phyloP scores from a whole-genome alignment of 2,113 vertebrate species.

The Alouatta palliata region DNA sequence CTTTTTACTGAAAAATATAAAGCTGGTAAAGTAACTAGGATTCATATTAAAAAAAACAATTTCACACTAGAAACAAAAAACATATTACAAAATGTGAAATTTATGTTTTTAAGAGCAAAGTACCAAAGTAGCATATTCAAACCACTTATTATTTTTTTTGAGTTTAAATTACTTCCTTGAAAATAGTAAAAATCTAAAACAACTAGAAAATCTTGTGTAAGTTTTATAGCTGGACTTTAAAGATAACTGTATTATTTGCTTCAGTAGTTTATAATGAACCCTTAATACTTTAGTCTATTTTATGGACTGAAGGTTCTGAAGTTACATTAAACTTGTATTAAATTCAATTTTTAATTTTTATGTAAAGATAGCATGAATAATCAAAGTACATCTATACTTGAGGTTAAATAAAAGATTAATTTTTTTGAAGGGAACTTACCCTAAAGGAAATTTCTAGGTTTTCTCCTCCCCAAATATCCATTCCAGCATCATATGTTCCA shows the following conservation, averaged over 20 bases:
- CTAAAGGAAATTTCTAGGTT: conserved; percentile 99
- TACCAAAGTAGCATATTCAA: conserved; percentile 6
- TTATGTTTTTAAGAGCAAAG: conserved; percentile 22
- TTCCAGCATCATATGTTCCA: conserved; percentile 98
- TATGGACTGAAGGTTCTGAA: conserved; percentile 30
- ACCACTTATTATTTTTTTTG: not conserved
- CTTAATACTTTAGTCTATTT: conserved; percentile 24
- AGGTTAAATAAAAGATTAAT: conserved; percentile 18
- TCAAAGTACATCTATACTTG: not conserved
- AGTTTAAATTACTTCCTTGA: conserved; percentile 49
- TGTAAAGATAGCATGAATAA: not conserved
- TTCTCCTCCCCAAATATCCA: conserved; percentile 99
- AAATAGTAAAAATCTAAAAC: conserved; percentile 43
- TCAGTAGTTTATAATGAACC: conserved; percentile 38
- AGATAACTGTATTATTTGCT: conserved; percentile 35
- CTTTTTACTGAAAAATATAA: conserved; percentile 36
- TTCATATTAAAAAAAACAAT: conserved; percentile 30
- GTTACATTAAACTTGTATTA: conserved; percentile 50
- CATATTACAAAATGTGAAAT: conserved; percentile 5
- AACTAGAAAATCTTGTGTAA: not conserved
- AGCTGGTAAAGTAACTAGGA: not conserved
- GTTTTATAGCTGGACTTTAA: conserved; percentile 30
- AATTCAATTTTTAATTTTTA: conserved; percentile 22
- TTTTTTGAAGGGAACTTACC: conserved; percentile 84
- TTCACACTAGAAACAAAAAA: conserved; percentile 41